phyloP scores from a whole-genome alignment of 2,888 invertebrate species.

The Eupithecia subumbrata region DNA sequence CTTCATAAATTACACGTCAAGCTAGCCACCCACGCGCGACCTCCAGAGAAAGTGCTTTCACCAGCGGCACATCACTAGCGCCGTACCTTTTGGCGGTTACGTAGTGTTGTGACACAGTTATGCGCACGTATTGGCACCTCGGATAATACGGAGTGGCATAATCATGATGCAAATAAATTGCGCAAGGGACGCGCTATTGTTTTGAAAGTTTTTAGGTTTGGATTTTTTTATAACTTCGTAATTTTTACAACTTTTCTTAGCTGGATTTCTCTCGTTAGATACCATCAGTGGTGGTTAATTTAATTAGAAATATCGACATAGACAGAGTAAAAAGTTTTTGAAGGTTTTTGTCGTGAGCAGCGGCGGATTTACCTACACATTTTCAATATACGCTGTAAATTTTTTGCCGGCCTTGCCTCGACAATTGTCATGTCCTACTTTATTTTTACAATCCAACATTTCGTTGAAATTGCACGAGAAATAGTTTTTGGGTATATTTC shows the following conservation, averaged over 20 bases:
- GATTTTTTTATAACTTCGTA: background rate
- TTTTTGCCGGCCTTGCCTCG: too few relatives aligned
- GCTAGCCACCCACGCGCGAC: background rate
- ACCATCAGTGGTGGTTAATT: background rate
- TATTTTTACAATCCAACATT: too few relatives aligned
- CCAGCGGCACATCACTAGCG: slow-evolving; percentile 20
- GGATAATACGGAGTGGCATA: slow-evolving; percentile 23
- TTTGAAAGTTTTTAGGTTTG: slow-evolving; percentile 4
- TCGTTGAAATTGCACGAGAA: too few relatives aligned
- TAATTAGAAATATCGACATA: too few relatives aligned
- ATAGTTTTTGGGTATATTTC: too few relatives aligned
- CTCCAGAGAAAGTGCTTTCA: slow-evolving; percentile 43
- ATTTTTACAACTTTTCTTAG: background rate
- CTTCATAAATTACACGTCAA: slow-evolving; percentile 6
- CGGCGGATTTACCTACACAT: too few relatives aligned
- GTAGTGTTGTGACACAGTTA: slow-evolving; percentile 52
- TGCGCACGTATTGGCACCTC: slow-evolving; percentile 42
- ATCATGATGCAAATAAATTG: slow-evolving; percentile 19
- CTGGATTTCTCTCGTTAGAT: background rate
- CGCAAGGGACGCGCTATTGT: slow-evolving; percentile 15
- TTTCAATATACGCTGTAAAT: too few relatives aligned
- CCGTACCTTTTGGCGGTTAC: slow-evolving; percentile 38
- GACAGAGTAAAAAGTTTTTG: too few relatives aligned
- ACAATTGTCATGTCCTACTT: too few relatives aligned
- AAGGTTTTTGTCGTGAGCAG: too few relatives aligned